Percentiles rank a stretch among this genome's conserved stretches.
Conservation (phyloP, 2,797 vertebrate genomes). For the Masticophis lateralis region DNA sequence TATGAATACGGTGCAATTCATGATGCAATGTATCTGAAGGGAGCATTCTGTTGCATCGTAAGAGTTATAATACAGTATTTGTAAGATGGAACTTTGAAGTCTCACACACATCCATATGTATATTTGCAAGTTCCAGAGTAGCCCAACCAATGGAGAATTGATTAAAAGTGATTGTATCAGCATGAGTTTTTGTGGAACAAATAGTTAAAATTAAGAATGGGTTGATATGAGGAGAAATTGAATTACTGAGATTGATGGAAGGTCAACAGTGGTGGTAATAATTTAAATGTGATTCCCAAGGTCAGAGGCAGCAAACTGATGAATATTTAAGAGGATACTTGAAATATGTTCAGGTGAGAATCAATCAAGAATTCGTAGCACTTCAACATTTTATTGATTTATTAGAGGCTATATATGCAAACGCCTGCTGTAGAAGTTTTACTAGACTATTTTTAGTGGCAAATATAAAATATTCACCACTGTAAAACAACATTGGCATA, state of each 20-base stretch:
- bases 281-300: background rate
- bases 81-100: background rate
- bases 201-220: background rate
- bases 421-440: background rate
- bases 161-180: background rate
- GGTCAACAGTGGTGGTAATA: background rate
- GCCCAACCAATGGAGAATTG: background rate
- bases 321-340: background rate
- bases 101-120: background rate
- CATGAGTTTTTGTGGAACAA: background rate
- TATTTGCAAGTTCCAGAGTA: background rate
- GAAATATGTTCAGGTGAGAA: background rate
- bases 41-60: background rate
- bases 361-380: background rate
- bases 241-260: background rate
- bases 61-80: background rate
- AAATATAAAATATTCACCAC: background rate
- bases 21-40: background rate
- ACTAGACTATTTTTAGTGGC: background rate
- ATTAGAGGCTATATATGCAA: background rate
- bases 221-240: background rate
- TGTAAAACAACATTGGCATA: background rate
- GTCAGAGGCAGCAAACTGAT: background rate
- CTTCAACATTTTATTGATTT: background rate
- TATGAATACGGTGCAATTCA: background rate